These are phyloP conservation scores for Leptinotarsa undecemlineata DNA, from an alignment of 1,140 invertebrate species.

Conservation along the genomic window DNA sequence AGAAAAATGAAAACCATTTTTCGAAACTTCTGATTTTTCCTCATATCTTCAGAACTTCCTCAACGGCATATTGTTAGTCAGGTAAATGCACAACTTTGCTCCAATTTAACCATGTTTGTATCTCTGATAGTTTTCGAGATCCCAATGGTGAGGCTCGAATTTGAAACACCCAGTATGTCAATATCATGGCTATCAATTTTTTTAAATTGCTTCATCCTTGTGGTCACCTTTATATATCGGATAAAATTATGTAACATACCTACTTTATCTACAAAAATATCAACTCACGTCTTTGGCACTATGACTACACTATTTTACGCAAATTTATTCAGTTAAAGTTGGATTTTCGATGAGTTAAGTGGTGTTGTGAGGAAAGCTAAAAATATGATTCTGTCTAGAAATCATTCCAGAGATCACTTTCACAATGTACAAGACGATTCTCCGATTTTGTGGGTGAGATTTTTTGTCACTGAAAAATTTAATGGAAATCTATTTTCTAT, in stretches of 20 bases:
- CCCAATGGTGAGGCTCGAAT: too few relatives aligned
- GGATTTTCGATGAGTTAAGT: conserved; percentile 11
- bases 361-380: conserved; percentile 24
- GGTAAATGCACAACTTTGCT: too few relatives aligned
- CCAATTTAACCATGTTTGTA: too few relatives aligned
- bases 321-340: not conserved
- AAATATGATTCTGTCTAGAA: conserved; percentile 46
- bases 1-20: too few relatives aligned
- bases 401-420: conserved; percentile 41
- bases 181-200: not conserved
- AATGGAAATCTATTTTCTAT: not conserved
- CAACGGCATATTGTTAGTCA: too few relatives aligned
- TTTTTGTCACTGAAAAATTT: not conserved
- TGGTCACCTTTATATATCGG: not conserved
- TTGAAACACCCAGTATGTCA: too few relatives aligned
- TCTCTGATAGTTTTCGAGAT: too few relatives aligned
- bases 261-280: not conserved
- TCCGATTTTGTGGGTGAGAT: conserved; percentile 49
- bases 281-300: conserved; percentile 9
- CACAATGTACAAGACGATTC: conserved; percentile 39
- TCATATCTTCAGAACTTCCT: too few relatives aligned
- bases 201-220: not conserved
- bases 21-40: too few relatives aligned
- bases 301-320: not conserved
- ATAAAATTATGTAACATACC: not conserved